Base-by-base conservation (phyloP, 2,888 invertebrate genomes). In the Embidobia sp. region DNA sequence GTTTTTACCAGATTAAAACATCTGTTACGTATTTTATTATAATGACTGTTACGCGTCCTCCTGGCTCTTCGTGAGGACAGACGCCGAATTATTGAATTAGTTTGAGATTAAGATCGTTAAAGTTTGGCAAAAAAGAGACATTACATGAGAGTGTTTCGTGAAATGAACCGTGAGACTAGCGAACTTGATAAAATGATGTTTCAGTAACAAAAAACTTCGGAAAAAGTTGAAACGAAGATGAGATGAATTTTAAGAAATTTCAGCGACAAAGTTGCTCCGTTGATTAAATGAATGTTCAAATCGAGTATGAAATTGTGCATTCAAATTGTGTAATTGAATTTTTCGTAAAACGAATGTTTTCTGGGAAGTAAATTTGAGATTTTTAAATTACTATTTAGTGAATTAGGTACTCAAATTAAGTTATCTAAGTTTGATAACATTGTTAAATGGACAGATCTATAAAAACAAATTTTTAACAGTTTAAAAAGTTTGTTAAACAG, bases 11-110 rank as follows among this genome's bases (percentile, higher is more conserved):
- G 46, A 63, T 72, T 55, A 35, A 63, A 63, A 72, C 37, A 29
- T 40, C 27, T 48, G 48, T 72, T 55, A 63, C 55, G 63, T 53
- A 31, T 44, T 53, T 63, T 63, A 63, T 63, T 63, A 49, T 63
- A 49, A 63, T 46, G 27, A 33, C 27, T 16, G n/a, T 22, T 48
- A 48, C 18, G 40, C 26, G 15, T 27, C 18, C 15, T 22, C 15
- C 44, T 4, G 46, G 6, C 7, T 11, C 11, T 26, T 55, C 8
- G 4, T 1, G 7, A 31, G 49, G 8, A 27, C 18, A 19, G 15
- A 5, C 40, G 6, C 11, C 29, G 27, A 59, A 59, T 59, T 44
- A 44, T 57, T 29, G 29, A 59, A 44, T 59, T 44, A 44, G 19
- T 33, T 44, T 19, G 2, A 3, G 31, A 59, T 53, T 37, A 37